Evolutionary conservation across 2,888 invertebrate species (phyloP).

Genomic region (Eupelmus urozonus): DNA sequence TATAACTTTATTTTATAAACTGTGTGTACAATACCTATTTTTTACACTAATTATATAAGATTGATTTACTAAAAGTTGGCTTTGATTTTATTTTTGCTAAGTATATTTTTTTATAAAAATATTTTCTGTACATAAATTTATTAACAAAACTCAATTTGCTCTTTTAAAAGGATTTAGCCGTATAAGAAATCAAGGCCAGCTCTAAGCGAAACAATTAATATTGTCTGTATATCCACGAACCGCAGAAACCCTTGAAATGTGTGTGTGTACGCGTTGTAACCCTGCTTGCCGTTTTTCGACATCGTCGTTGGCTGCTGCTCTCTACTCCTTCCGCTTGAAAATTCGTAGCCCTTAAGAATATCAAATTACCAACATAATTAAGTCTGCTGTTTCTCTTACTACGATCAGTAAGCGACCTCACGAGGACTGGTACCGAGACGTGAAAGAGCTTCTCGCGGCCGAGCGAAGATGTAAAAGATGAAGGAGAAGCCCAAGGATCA

Average conservation of each 20-base stretch:
- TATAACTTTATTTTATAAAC: conserved; percentile 33
- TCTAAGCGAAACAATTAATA: background rate
- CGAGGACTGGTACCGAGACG: conserved; percentile 54
- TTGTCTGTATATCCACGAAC: background rate
- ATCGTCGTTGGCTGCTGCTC: conserved; percentile 30
- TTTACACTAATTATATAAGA: conserved; percentile 8
- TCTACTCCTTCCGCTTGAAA: conserved; percentile 15
- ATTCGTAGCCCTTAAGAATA: conserved; percentile 5
- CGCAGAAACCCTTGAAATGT: conserved; percentile 48
- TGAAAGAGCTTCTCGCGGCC: conserved; percentile 17
- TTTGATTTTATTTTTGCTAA: conserved; percentile 3
- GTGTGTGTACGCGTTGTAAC: conserved; percentile 36
- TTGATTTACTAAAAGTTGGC: conserved; percentile 4
- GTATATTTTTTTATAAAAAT: background rate
- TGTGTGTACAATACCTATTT: background rate
- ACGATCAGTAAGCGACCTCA: conserved; percentile 61
- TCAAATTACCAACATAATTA: conserved; percentile 57
- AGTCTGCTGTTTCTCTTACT: conserved; percentile 56
- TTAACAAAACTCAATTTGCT: background rate
- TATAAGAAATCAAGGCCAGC: conserved; percentile 19
- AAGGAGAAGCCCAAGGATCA: conserved; percentile 42
- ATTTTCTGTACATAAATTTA: background rate
- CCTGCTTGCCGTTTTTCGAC: conserved; percentile 47
- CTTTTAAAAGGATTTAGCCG: background rate
- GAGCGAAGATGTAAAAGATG: conserved; percentile 17